These are phyloP conservation scores for Antechinus stuartii DNA, from an alignment of 2,113 vertebrate species.

Conservation along the genomic window DNA sequence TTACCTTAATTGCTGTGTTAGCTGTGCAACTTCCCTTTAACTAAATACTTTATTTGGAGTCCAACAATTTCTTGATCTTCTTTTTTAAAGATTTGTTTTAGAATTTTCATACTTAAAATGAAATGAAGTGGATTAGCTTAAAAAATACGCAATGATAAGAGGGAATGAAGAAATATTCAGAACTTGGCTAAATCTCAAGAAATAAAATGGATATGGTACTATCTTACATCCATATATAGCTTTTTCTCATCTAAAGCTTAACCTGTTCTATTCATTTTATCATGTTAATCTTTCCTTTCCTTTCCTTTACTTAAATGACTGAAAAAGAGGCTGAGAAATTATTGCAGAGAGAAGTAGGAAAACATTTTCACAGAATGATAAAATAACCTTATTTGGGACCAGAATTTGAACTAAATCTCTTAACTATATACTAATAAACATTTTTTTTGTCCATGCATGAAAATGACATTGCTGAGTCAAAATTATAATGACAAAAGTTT, in stretches of 20 bases:
- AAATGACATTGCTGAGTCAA: background rate
- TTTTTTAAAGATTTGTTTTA: conserved; percentile 39
- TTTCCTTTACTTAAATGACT: conserved; percentile 42
- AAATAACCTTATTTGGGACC: background rate
- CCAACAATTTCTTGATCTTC: conserved; percentile 20
- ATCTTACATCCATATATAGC: conserved; percentile 26
- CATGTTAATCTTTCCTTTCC: conserved; percentile 43
- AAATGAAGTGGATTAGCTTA: conserved; percentile 52
- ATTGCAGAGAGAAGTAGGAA: background rate
- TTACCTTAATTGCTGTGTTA: conserved; percentile 67
- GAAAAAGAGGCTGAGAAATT: conserved; percentile 41
- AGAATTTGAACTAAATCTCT: conserved; percentile 1
- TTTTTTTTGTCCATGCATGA: background rate
- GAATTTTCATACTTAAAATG: conserved; percentile 60
- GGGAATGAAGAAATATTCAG: conserved; percentile 14
- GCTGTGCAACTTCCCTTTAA: conserved; percentile 42
- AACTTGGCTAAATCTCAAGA: conserved; percentile 29
- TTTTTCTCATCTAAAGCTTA: background rate
- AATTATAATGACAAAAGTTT: background rate
- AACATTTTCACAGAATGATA: background rate
- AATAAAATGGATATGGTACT: conserved; percentile 51
- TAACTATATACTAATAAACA: background rate
- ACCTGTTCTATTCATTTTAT: conserved; percentile 45
- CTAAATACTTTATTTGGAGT: conserved; percentile 47
- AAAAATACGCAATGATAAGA: background rate